Percentiles rank a stretch among this genome's conserved stretches.
Evolutionary conservation across 2,113 vertebrate genomes (phyloP).

Genomic region (Chaetodon auriga): DNA sequence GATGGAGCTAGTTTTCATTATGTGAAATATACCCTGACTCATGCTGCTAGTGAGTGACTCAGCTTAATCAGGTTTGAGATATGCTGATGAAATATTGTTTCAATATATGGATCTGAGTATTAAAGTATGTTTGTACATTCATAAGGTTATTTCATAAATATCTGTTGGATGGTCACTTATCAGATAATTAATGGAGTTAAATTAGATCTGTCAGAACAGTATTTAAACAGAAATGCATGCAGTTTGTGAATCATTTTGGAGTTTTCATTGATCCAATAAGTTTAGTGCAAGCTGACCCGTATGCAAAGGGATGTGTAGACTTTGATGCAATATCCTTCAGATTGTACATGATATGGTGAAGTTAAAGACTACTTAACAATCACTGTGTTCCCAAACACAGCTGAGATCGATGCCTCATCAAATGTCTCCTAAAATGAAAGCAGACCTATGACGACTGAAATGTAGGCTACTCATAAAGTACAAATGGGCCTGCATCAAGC

Average conservation of each 20-base stretch:
- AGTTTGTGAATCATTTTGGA: not conserved
- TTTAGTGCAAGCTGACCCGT: not conserved
- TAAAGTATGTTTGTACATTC: not conserved
- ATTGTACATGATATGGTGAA: not conserved
- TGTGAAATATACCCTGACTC: constrained; percentile 20
- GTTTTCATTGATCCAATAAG: not conserved
- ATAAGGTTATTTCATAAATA: not conserved
- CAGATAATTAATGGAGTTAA: not conserved
- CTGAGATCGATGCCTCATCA: not conserved
- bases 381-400: not conserved
- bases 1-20: constrained; percentile 21
- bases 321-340: not conserved
- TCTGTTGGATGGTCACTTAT: not conserved
- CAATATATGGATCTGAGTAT: not conserved
- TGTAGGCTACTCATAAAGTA: not conserved
- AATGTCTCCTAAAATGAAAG: not conserved
- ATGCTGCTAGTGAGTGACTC: constrained; percentile 2
- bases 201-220: not conserved
- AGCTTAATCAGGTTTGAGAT: not conserved
- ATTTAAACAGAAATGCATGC: not conserved
- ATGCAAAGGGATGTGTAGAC: not conserved
- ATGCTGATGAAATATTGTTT: not conserved
- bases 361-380: not conserved
- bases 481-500: not conserved
- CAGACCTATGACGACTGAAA: not conserved